Base-by-base conservation (phyloP, 1,140 invertebrate species). In the Drosophila busckii region DNA sequence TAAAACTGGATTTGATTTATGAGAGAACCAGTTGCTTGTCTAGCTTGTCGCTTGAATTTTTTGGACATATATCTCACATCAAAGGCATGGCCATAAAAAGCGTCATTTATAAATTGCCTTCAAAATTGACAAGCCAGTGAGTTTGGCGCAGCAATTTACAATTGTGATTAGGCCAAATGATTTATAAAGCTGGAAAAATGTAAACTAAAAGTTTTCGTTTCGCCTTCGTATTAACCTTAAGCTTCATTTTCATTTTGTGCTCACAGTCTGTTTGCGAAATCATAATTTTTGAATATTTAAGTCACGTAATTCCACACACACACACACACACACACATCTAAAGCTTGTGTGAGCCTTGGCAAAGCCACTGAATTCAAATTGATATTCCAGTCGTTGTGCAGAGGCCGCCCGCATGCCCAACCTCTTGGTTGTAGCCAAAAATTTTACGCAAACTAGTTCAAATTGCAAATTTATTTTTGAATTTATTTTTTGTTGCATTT, bases 71-170 rank as follows among this genome's bases (percentile, higher is more conserved):
- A 42, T 46, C 54, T 28, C 16, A 31, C 16, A 10, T 26, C 40
- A 58, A 50, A 67, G 28, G 8, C 7, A n/a, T n/a, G n/a, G 3
- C 67, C 67, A 59, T 70, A 70, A 70, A 70, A 28, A 59, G 67
- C 66, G 50, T 46, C 37, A 58, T 68, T 68, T 73, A 63, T 64
- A 54, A 75, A 54, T 58, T 48, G 42, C 46, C 63, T 53, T 53
- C 46, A 64, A 59, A 59, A 34, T 28, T 65, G 53, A 60, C 53
- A 65, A 46, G 31, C 56, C 58, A 46, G 49, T 71, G 28, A 49
- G 71, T 56, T 29, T 23, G 5, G 3, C 7, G 8, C 10, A 13
- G 25, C 7, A 23, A 12, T 25, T 4, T 15, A 9, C 34, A 37
- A 20, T 28, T 19, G 2, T 20, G 15, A 44, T 6, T 44, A n/a